phyloP scores from a whole-genome alignment of 2,888 invertebrate genomes.

The Stratiomys singularior region DNA sequence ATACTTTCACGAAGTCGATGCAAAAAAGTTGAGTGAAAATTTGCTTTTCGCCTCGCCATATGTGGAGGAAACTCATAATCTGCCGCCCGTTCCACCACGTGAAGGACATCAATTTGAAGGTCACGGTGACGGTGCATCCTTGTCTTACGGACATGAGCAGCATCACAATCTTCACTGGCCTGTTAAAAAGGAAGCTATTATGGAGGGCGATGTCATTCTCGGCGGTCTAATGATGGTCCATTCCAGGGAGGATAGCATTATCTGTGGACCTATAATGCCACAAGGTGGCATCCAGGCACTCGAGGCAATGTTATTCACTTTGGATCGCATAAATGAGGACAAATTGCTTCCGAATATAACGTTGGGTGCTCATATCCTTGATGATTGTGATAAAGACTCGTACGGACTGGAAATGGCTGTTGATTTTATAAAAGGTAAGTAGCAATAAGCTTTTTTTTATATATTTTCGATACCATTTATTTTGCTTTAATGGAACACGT shows the following conservation, averaged over 20 bases:
- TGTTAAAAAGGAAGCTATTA: constrained; percentile 80
- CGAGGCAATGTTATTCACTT: constrained; percentile 88
- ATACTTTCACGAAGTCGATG: constrained; percentile 12
- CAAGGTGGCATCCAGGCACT: constrained; percentile 87
- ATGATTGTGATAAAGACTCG: constrained; percentile 93
- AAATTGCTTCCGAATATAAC: constrained; percentile 75
- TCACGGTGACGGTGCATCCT: not conserved
- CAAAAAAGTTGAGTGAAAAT: not conserved
- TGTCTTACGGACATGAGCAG: constrained; percentile 50
- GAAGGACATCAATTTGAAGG: not conserved
- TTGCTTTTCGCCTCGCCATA: not conserved
- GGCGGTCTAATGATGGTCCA: constrained; percentile 95
- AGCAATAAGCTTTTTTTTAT: not conserved
- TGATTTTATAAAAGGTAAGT: constrained; percentile 90
- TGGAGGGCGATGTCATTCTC: constrained; percentile 83
- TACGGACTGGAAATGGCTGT: constrained; percentile 93
- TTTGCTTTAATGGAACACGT: not conserved
- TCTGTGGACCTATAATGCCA: constrained; percentile 90
- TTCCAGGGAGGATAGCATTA: constrained; percentile 80
- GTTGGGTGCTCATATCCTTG: constrained; percentile 86
- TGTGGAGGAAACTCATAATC: constrained; percentile 38
- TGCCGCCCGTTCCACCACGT: not conserved
- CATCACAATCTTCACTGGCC: constrained; percentile 70
- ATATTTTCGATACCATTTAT: not conserved
- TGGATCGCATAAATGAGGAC: constrained; percentile 77